Conservation (phyloP, 1,140 invertebrate genomes). For the Hycleus cichorii region DNA sequence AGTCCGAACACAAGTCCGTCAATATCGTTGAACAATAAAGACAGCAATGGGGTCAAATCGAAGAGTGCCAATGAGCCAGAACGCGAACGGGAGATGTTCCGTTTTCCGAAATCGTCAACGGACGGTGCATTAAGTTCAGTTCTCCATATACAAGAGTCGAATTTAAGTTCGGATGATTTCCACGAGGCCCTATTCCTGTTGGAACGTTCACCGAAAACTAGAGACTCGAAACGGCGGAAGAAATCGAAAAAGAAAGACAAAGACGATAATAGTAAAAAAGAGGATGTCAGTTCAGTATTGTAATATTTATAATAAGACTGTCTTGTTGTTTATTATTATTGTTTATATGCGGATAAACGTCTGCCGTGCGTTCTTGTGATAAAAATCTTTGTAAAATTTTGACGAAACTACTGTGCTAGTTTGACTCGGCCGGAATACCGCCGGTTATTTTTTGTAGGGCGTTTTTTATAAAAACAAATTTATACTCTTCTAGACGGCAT, state of each 20-base stretch:
- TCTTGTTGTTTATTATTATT: conserved; percentile 15
- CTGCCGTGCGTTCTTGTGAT: conserved; percentile 21
- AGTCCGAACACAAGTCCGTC: conserved; percentile 30
- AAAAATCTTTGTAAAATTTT: conserved; percentile 8
- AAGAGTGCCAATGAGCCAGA: conserved; percentile 49
- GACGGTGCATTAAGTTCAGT: conserved; percentile 53
- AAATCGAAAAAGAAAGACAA: conserved; percentile 42
- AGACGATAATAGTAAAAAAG: conserved; percentile 34
- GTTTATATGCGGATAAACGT: background rate
- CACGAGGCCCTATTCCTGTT: conserved; percentile 53
- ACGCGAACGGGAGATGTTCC: conserved; percentile 47
- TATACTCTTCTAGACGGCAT: conserved; percentile 4
- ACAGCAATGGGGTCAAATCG: conserved; percentile 36
- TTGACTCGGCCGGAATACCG: background rate
- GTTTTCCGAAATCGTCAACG: conserved; percentile 52
- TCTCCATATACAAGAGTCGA: conserved; percentile 52
- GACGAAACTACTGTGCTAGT: background rate
- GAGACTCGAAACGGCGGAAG: conserved; percentile 41
- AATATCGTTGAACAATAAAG: conserved; percentile 22
- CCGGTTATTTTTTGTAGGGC: conserved; percentile 10
- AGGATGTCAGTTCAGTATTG: conserved; percentile 35
- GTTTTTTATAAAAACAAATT: conserved; percentile 12
- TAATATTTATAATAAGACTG: conserved; percentile 22
- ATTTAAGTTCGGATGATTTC: conserved; percentile 54
- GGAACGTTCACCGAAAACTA: conserved; percentile 47